Evolutionary conservation across 2,113 vertebrate species (phyloP), one percentile per base, ranked within the genome.

Genomic region (Sterna hirundo): DNA sequence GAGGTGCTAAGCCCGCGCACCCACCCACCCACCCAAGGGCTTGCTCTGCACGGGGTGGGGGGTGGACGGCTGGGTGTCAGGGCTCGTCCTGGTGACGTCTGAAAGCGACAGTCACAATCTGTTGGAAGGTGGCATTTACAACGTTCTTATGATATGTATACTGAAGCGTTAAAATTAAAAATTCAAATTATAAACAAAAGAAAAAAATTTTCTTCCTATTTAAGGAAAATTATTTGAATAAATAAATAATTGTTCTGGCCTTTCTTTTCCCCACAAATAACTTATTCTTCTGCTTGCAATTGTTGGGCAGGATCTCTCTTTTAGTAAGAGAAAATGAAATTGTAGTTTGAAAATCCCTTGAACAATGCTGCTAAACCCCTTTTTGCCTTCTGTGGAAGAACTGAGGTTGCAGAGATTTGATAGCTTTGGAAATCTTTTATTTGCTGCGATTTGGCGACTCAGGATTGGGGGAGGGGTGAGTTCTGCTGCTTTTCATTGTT

Each of bases 11-110:
- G 19, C 40, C 49, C 64, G 15, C 42, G 38, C 38, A 38, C 38
- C 64, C 64, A 17, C 42, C 64, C 64, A 17, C 42, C 64, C 16
- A 2, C 25, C 23, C 46, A 3, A 1, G 27, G 27, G 60, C 74
- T 65, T 2, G n/a, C 12, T 13, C 55, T 15, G 23, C 62, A 0
- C 2, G 0, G 23, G 34, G 25, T 8, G 44, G 21, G 23, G 51
- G 27, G 4, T 2, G 47, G 13, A 4, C 49, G 38, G 34, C 44
- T 66, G 40, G 10, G 9, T 9, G 29, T 17, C 58, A 9, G 34
- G 3, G 21, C 26, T 8, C 2, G 17, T 22, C 38, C 60, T 36
- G 18, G 3, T 5, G 8, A 30, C 7, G 18, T 20, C 36, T 57
- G 64, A 51, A 62, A 55, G 52, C 54, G 46, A 15, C 21, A 15